A percentile compares a stretch with the other conserved stretches of the same genome.
Evolutionary conservation across 1,140 invertebrate species (phyloP).

Genomic region (Aphelinus atriplicis): DNA sequence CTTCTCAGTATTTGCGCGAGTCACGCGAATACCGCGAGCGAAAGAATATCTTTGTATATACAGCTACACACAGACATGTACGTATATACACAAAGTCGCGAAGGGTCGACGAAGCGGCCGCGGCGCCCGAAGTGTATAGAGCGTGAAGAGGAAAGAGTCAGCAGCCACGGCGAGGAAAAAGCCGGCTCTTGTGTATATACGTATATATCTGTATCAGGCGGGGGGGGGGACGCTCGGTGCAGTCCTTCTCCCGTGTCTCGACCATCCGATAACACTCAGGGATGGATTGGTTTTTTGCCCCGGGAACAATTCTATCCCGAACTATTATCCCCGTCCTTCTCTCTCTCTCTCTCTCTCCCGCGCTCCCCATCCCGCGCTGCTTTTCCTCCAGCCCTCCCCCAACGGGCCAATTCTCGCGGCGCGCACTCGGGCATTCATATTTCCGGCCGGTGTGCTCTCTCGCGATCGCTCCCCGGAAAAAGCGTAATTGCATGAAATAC

Average conservation of each 20-base stretch:
- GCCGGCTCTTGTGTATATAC: background rate
- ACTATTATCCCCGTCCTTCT: slow-evolving; percentile 53
- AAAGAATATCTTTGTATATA: no score
- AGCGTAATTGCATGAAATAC: slow-evolving; percentile 61
- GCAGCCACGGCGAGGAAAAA: no score
- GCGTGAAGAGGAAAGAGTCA: no score
- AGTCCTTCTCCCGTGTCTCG: slow-evolving; percentile 44
- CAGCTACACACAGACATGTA: no score
- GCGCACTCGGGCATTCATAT: slow-evolving; percentile 21
- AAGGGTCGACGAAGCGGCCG: no score
- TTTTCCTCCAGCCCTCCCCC: slow-evolving; percentile 14
- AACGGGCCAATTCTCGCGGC: slow-evolving; percentile 12
- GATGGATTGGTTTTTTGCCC: slow-evolving; percentile 58
- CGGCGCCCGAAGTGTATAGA: no score
- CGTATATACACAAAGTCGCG: no score
- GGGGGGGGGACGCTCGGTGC: no score
- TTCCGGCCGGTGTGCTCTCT: slow-evolving; percentile 32
- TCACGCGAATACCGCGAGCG: background rate
- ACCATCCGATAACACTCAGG: slow-evolving; percentile 57
- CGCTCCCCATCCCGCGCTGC: background rate
- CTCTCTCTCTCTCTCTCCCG: slow-evolving; percentile 22
- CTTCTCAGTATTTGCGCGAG: background rate
- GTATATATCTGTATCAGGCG: background rate
- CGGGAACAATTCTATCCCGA: slow-evolving; percentile 57
- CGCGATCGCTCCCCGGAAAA: slow-evolving; percentile 47